A percentile compares a stretch with the other conserved stretches of the same genome.
These are phyloP conservation scores for Neosilurus hyrtlii DNA, from an alignment of 2,797 vertebrate species.

Conservation along the genomic window DNA sequence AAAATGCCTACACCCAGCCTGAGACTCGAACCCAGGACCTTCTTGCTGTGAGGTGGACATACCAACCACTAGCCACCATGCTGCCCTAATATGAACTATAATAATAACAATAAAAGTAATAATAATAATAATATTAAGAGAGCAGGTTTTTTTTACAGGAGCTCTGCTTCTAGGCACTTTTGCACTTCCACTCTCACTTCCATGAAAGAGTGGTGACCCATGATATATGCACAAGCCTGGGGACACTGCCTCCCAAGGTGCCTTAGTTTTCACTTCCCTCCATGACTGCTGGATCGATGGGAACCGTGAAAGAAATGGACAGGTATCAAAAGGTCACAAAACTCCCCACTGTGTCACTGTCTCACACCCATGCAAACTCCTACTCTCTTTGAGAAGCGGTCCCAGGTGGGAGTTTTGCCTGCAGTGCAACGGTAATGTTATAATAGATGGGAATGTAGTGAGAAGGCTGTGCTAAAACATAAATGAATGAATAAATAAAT, in stretches of 20 bases:
- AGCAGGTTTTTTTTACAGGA: neutral
- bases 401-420: constrained; percentile 24
- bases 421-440: neutral
- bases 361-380: constrained; percentile 25
- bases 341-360: constrained; percentile 32
- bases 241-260: constrained; percentile 22
- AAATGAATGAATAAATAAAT: neutral
- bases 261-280: constrained; percentile 8
- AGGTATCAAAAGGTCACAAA: constrained; percentile 39
- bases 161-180: constrained; percentile 9
- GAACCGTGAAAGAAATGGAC: constrained; percentile 13
- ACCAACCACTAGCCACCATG: too few species aligned
- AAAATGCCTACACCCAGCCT: too few species aligned
- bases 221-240: constrained; percentile 22
- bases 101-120: too few species aligned
- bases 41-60: too few species aligned
- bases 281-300: constrained; percentile 28
- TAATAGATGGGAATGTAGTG: neutral
- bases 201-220: constrained; percentile 24
- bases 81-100: neutral
- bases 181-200: constrained; percentile 31
- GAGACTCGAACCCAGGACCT: too few species aligned
- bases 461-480: neutral
- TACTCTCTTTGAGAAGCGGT: constrained; percentile 16
- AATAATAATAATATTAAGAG: too few species aligned